Evolutionary conservation across 2,888 invertebrate species (phyloP).

Genomic region (Bombylius major): DNA sequence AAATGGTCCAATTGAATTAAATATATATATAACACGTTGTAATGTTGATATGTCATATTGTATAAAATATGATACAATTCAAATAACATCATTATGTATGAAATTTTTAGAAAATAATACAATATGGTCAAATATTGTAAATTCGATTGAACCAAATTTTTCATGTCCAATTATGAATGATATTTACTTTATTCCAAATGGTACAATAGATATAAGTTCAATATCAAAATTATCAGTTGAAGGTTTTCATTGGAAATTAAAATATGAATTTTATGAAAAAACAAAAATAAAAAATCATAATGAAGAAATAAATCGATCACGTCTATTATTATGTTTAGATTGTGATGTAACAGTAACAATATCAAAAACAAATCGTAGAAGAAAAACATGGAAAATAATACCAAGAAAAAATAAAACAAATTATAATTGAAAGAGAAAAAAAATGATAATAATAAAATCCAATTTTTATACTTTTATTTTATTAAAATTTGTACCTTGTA

Average conservation of each 20-base stretch:
- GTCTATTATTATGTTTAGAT: conserved; percentile 4
- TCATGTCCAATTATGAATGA: conserved; percentile 5
- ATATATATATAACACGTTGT: conserved; percentile 6
- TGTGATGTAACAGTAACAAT: conserved; percentile 5
- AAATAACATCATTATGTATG: neutral
- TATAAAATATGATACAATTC: conserved; percentile 3
- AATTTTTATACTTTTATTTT: too few species aligned
- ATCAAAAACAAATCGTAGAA: neutral
- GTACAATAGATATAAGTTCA: neutral
- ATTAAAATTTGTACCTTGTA: conserved; percentile 60
- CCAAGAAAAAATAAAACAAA: too few species aligned
- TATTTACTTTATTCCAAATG: conserved; percentile 1
- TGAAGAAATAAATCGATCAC: neutral
- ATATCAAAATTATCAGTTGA: conserved; percentile 5
- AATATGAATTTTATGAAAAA: conserved; percentile 5
- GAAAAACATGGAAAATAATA: neutral
- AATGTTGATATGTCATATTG: conserved; percentile 8
- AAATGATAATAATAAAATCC: too few species aligned
- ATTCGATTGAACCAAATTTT: conserved; percentile 5
- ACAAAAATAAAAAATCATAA: neutral
- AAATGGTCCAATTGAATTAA: conserved; percentile 2
- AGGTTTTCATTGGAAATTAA: conserved; percentile 9
- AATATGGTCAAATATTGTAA: neutral
- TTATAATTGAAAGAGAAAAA: too few species aligned
- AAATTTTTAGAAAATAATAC: conserved; percentile 4